A percentile compares a stretch with the other conserved stretches of the same genome.
These are phyloP conservation scores for Lepeophtheirus salmonis DNA, from an alignment of 1,140 invertebrate genomes.

Conservation along the genomic window DNA sequence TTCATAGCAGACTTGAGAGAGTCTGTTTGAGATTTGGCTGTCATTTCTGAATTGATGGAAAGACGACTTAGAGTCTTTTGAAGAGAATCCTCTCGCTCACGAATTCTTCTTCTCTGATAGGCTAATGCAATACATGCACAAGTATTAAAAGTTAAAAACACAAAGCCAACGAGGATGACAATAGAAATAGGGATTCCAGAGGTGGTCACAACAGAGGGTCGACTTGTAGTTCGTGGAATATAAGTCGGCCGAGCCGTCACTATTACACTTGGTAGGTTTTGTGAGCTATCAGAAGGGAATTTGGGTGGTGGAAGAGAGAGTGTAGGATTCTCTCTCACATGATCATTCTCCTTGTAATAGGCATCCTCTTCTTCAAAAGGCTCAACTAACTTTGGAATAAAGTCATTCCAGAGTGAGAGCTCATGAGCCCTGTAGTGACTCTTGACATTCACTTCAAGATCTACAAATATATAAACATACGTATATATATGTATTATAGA, in stretches of 20 bases:
- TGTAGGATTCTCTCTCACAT: background rate
- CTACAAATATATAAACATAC: too few relatives aligned
- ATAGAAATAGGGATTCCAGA: background rate
- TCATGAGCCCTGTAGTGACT: background rate
- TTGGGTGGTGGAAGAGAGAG: too few relatives aligned
- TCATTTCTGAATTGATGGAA: background rate
- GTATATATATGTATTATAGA: too few relatives aligned
- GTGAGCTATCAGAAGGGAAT: background rate
- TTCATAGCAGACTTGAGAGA: background rate
- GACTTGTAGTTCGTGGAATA: background rate
- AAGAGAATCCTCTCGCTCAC: background rate
- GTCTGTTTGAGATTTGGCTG: background rate
- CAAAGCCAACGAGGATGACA: background rate
- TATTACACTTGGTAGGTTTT: background rate
- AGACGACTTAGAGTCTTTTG: background rate
- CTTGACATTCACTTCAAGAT: background rate
- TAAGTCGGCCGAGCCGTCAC: background rate
- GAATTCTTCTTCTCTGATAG: background rate
- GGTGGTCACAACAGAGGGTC: background rate
- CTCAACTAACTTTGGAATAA: background rate
- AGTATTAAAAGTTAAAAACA: background rate
- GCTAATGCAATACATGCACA: background rate
- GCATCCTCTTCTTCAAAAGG: background rate
- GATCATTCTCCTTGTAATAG: background rate
- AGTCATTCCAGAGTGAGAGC: background rate